Percentiles rank a stretch among this genome's conserved stretches.
Evolutionary conservation across 2,888 invertebrate genomes (phyloP).

Genomic region (Alentia gelatinosa): DNA sequence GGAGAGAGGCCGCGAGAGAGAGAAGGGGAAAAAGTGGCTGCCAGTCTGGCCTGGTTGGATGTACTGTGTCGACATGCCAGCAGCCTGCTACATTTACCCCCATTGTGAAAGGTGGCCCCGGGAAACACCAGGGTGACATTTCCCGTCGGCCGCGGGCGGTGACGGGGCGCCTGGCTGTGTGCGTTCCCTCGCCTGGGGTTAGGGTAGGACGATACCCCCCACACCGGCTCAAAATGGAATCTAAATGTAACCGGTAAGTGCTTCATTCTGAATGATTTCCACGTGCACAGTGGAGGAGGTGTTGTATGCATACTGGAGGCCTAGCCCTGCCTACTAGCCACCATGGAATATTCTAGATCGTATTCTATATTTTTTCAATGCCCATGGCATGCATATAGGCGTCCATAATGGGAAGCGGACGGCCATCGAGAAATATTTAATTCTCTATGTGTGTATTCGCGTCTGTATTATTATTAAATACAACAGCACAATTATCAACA

Average conservation of each 20-base stretch:
- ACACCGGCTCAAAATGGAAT: neutral
- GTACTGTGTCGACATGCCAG: neutral
- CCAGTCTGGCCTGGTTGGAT: neutral
- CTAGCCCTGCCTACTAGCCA: too few relatives aligned
- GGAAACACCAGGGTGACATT: neutral
- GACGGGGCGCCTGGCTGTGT: neutral
- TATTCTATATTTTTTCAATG: too few relatives aligned
- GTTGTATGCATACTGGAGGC: neutral
- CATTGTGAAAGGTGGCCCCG: neutral
- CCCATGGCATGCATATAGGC: too few relatives aligned
- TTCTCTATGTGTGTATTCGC: too few relatives aligned
- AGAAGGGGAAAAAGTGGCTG: neutral
- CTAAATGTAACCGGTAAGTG: slow-evolving; percentile 16
- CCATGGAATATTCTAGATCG: too few relatives aligned
- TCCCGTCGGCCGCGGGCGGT: neutral
- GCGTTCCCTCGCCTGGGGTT: neutral
- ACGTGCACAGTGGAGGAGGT: neutral
- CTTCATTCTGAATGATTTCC: neutral
- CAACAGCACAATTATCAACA: too few relatives aligned
- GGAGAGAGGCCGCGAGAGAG: too few relatives aligned
- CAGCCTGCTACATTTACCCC: neutral
- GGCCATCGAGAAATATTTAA: too few relatives aligned
- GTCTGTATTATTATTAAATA: too few relatives aligned
- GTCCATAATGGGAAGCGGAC: too few relatives aligned
- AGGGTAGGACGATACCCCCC: neutral